Percentiles rank a stretch among this genome's conserved stretches.
These are phyloP conservation scores for human (Homo sapiens) DNA, from an alignment of 2,113 vertebrate genomes.

Conservation along the genomic window DNA sequence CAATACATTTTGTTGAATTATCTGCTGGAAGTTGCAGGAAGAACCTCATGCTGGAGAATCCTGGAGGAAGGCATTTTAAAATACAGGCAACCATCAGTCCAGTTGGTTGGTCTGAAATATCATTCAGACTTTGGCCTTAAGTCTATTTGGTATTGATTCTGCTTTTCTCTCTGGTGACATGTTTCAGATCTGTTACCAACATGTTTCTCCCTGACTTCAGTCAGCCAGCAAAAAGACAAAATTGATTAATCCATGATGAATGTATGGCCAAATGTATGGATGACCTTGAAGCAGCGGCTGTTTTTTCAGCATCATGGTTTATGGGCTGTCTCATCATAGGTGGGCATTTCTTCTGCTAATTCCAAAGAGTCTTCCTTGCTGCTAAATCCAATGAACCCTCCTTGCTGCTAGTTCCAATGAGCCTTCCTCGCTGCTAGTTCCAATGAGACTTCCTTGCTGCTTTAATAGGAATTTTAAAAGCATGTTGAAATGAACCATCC, in stretches of 20 bases:
- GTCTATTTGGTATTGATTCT: not conserved
- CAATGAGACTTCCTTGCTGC: not conserved
- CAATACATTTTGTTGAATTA: not conserved
- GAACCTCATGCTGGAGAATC: not conserved
- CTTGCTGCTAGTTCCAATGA: not conserved
- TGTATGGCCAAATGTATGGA: not conserved
- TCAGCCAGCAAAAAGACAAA: not conserved
- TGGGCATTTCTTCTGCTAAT: not conserved
- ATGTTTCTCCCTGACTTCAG: not conserved
- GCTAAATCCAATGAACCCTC: not conserved
- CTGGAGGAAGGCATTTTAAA: not conserved
- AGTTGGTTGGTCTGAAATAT: not conserved
- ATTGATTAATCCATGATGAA: not conserved
- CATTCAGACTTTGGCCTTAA: not conserved
- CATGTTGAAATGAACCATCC: conserved; percentile 12
- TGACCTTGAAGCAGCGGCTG: not conserved
- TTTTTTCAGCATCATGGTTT: not conserved
- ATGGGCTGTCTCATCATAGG: not conserved
- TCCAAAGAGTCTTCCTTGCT: not conserved
- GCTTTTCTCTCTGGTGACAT: not conserved
- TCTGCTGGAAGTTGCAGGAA: not conserved
- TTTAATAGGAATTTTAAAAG: not conserved
- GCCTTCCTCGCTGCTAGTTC: not conserved
- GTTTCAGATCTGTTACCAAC: not conserved
- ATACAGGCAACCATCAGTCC: not conserved